These are phyloP conservation scores for Anguilla pacifica DNA, from an alignment of 2,797 vertebrate genomes.

Conservation along the genomic window DNA sequence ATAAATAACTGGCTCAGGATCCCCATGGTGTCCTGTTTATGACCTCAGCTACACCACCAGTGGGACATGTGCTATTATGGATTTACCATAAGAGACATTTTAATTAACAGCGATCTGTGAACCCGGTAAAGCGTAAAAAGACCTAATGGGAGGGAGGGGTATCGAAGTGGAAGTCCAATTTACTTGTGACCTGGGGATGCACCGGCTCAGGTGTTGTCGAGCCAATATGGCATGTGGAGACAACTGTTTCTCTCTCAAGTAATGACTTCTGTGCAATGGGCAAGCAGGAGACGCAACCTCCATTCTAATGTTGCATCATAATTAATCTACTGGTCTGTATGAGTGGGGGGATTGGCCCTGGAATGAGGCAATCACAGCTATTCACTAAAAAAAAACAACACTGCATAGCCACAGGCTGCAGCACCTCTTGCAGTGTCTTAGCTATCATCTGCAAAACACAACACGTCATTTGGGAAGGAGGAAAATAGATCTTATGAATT, in stretches of 20 bases:
- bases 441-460: neutral
- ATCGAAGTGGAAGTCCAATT: constrained; percentile 35
- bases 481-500: neutral
- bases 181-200: constrained; percentile 12
- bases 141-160: constrained; percentile 48
- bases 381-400: constrained; percentile 12
- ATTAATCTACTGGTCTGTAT: constrained; percentile 52
- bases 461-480: neutral
- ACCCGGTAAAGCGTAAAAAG: constrained; percentile 47
- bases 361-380: neutral
- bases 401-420: neutral
- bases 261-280: constrained; percentile 58
- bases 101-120: constrained; percentile 49
- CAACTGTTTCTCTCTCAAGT: constrained; percentile 62
- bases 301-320: constrained; percentile 58
- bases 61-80: constrained; percentile 30
- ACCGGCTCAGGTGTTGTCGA: constrained; percentile 30
- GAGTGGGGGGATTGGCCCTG: constrained; percentile 26
- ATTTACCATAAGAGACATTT: constrained; percentile 41
- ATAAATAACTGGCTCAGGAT: neutral
- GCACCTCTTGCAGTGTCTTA: neutral
- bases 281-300: constrained; percentile 35
- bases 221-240: constrained; percentile 61
- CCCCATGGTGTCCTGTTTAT: constrained; percentile 53
- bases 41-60: constrained; percentile 33